Evolutionary conservation across 2,113 vertebrate species (phyloP), one percentile per base, ranked within the genome.

Genomic region (Solenodon paradoxus): DNA sequence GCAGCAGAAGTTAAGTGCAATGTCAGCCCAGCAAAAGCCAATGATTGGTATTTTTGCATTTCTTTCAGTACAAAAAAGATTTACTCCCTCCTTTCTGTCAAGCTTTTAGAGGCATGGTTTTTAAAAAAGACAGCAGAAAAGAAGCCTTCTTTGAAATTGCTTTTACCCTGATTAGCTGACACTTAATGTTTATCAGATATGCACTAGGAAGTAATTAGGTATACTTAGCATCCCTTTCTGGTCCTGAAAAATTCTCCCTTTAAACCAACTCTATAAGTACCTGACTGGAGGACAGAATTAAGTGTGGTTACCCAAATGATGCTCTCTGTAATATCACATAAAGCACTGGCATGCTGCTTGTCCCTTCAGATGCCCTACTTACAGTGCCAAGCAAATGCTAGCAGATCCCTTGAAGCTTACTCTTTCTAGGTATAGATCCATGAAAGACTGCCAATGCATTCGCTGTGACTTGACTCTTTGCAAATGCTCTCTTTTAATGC

Each of bases 81-180:
- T 32, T 88, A 35, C 17, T 66, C 11, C 61, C 30, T 80, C 24
- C 66, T 79, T 91, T n/a, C 49, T 81, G 66, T 78, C 13, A 9
- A 86, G 55, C 2, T 82, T 83, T 96, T 74, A 83, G 53, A 68
- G 51, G 4, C 32, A 85, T 9, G 12, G 5, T 92, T 86, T 35
- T 1, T 35, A 72, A 83, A 49, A 61, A 55, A 35, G 20, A 55
- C 59, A 45, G 3, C 81, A 63, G 38, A 82, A 80, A 88, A 92
- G 19, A 88, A 96, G 78, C 91, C 22, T n/a, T 94, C n/a, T 45
- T 45, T 71, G 42, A 83, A 11, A 79, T 30, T 80, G 51, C 24
- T 93, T 88, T 82, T 94, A 87, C 88, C 16, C 5, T 93, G 78
- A 89, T 93, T 95, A 91, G 66, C 82, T 93, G 74, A 91, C 63